These are phyloP conservation scores for Salarias fasciatus DNA, from an alignment of 2,797 vertebrate genomes.

Conservation along the genomic window DNA sequence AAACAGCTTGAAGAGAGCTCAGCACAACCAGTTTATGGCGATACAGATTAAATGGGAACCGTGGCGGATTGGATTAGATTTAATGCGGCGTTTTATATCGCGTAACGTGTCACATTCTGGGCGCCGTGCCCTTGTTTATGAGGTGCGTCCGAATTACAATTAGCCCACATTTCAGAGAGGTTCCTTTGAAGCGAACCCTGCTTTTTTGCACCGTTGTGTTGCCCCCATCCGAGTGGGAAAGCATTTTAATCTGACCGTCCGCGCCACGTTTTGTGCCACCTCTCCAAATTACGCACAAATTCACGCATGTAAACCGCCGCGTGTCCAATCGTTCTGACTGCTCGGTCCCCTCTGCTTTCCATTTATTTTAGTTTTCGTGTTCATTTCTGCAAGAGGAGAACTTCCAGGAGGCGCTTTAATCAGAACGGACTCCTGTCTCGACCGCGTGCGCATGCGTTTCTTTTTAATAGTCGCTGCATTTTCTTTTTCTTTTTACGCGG, in stretches of 20 bases:
- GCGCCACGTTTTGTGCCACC: slow-evolving; percentile 4
- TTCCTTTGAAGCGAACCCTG: slow-evolving; percentile 47
- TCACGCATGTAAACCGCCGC: neutral
- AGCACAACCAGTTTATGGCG: slow-evolving; percentile 56
- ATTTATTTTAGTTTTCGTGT: neutral
- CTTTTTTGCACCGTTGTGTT: slow-evolving; percentile 2
- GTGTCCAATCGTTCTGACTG: slow-evolving; percentile 32
- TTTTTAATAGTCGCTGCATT: no score
- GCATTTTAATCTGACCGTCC: slow-evolving; percentile 53
- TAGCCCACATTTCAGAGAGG: slow-evolving; percentile 68
- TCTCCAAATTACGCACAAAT: slow-evolving; percentile 53
- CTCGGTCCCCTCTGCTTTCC: neutral
- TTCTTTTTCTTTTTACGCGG: neutral
- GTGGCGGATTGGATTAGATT: slow-evolving; percentile 76
- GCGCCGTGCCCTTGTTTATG: slow-evolving; percentile 72
- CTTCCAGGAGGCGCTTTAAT: neutral
- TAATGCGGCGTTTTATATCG: slow-evolving; percentile 75
- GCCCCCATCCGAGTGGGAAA: slow-evolving; percentile 19
- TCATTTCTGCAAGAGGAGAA: neutral
- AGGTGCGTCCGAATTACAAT: slow-evolving; percentile 75
- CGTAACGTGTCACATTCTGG: slow-evolving; percentile 77
- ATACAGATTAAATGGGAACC: slow-evolving; percentile 78
- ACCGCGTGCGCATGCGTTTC: neutral
- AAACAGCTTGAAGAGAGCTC: slow-evolving; percentile 60
- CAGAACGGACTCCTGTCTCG: neutral